phyloP scores from a whole-genome alignment of 2,888 invertebrate genomes.

The Meteorus colon region DNA sequence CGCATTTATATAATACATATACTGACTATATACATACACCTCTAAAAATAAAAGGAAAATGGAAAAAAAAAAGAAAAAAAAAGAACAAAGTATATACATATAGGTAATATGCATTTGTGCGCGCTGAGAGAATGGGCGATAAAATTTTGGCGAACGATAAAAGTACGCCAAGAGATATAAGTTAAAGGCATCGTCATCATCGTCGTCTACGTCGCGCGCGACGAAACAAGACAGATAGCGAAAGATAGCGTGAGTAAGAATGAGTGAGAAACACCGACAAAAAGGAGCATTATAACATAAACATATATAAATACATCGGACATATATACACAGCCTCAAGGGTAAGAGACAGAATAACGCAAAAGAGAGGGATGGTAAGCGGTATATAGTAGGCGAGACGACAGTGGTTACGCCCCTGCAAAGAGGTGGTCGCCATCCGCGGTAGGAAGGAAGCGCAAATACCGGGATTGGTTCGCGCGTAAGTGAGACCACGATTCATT shows the following conservation, averaged over 20 bases:
- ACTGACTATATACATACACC: background rate
- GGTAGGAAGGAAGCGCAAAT: slow-evolving; percentile 70
- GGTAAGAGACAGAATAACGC: slow-evolving; percentile 10
- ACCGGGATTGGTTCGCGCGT: slow-evolving; percentile 70
- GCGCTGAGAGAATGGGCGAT: slow-evolving; percentile 31
- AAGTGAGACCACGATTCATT: slow-evolving; percentile 60
- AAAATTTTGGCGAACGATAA: slow-evolving; percentile 39
- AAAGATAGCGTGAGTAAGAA: background rate
- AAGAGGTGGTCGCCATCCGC: slow-evolving; percentile 69
- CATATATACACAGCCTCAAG: background rate
- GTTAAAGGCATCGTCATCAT: background rate
- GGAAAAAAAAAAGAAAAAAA: background rate
- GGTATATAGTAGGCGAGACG: slow-evolving; percentile 51
- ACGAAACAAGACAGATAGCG: background rate
- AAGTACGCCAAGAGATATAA: slow-evolving; percentile 21
- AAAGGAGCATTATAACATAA: slow-evolving; percentile 4
- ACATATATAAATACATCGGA: background rate
- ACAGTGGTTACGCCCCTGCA: slow-evolving; percentile 69
- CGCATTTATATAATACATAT: slow-evolving; percentile 14
- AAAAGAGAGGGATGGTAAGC: slow-evolving; percentile 20
- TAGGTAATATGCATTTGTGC: slow-evolving; percentile 25
- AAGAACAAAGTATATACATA: background rate
- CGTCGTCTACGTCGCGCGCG: background rate
- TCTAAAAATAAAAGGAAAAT: background rate
- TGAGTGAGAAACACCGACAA: background rate